Evolutionary conservation across 2,888 invertebrate species (phyloP).

Genomic region (Miltochrista miniata): DNA sequence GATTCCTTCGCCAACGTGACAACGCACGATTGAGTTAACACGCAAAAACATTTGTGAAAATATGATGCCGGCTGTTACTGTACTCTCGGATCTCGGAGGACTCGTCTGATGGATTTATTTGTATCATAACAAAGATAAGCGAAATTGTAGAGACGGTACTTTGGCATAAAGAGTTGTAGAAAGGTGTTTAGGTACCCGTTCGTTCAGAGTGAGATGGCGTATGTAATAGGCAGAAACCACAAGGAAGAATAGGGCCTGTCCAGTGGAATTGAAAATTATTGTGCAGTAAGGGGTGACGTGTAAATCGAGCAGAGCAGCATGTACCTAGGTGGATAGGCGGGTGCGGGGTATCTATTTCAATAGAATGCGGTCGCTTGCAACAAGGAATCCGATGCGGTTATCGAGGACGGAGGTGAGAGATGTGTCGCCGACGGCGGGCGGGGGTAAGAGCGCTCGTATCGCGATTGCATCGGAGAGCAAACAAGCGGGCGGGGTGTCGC

Average conservation of each 20-base stretch:
- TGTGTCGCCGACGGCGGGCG: conserved; percentile 60
- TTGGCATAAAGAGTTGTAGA: background rate
- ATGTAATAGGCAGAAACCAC: conserved; percentile 43
- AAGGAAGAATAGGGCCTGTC: conserved; percentile 46
- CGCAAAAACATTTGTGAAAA: conserved; percentile 54
- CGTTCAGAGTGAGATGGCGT: conserved; percentile 24
- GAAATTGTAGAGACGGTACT: conserved; percentile 33
- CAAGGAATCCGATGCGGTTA: conserved; percentile 82
- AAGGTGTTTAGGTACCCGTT: background rate
- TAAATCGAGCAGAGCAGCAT: conserved; percentile 59
- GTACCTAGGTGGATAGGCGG: conserved; percentile 68
- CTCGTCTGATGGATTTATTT: conserved; percentile 60
- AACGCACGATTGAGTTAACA: conserved; percentile 58
- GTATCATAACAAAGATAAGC: conserved; percentile 50
- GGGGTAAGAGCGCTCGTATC: conserved; percentile 64
- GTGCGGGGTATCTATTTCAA: conserved; percentile 75
- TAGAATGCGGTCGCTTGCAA: conserved; percentile 79
- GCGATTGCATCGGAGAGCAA: conserved; percentile 84
- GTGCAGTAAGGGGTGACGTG: conserved; percentile 58
- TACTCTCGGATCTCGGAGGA: conserved; percentile 43
- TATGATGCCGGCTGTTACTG: conserved; percentile 58
- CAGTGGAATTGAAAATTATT: conserved; percentile 50
- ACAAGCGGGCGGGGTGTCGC: conserved; percentile 80
- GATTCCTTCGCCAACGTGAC: conserved; percentile 47
- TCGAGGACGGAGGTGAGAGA: conserved; percentile 79